Base-by-base conservation (phyloP, 2,113 vertebrate genomes). In the Scomber japonicus region DNA sequence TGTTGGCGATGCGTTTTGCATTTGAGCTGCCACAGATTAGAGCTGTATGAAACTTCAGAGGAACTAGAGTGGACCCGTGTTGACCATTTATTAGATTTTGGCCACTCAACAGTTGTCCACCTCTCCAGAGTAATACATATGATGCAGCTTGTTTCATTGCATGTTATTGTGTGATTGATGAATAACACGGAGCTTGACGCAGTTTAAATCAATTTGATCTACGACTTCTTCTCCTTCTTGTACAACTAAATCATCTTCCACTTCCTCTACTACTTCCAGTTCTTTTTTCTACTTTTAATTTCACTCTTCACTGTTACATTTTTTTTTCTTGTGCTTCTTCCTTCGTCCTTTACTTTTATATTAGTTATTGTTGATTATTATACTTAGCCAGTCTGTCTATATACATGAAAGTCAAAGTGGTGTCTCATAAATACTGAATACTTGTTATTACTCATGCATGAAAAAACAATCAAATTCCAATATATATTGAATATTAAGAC, bases 1-100 rank as follows among this genome's bases (percentile, higher is more conserved):
- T 75, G 71, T 69, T 87, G 84, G 84, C 71, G 55, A 74, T 46
- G 59, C 21, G 68, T 81, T 85, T 27, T 73, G 60, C 12, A 35
- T 65, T 74, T 15, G 71, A 71, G 51, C 70, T 61, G 65, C 48
- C 19, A 9, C 65, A 69, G 60, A 74, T 79, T 66, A 44, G 8
- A 15, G n/a, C 24, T 57, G 67, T 24, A 54, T 19, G 46, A 73
- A 48, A 13, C 15, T 50, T 54, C 31, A 55, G 45, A 24, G 13
- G 64, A 55, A 4, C 6, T 31, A 1, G 46, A 53, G 24, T 31
- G 49, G 19, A 56, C 16, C 14, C 4, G 0, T 8, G 70, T 0
- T 27, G 19, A 71, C 67, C 51, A 51, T 60, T 64, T 68, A 74
- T 84, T 55, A 74, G 65, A 14, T n/a, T 27, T 70, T n/a, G 55